A percentile compares a stretch with the other conserved stretches of the same genome.
These are phyloP conservation scores for Calcarius lapponicus DNA, from an alignment of 2,797 vertebrate species.

Conservation along the genomic window DNA sequence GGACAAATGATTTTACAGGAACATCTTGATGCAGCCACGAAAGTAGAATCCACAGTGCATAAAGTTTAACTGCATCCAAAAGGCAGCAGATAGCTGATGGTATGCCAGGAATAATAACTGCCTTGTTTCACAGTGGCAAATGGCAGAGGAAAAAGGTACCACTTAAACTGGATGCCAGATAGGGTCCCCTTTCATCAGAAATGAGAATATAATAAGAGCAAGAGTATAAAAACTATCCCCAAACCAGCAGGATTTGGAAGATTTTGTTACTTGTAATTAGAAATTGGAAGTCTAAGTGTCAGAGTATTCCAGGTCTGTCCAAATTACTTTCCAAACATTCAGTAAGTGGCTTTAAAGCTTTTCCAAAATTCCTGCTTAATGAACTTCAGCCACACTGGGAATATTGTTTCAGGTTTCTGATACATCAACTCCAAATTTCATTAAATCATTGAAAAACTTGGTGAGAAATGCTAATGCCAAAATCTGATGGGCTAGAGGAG, in stretches of 20 bases:
- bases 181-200: background rate
- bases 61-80: slow-evolving; percentile 17
- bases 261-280: background rate
- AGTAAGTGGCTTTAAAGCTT: slow-evolving; percentile 4
- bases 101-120: slow-evolving; percentile 11
- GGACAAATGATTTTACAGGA: slow-evolving; percentile 5
- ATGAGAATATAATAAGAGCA: background rate
- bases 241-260: background rate
- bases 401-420: background rate
- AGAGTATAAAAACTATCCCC: background rate
- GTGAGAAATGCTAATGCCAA: background rate
- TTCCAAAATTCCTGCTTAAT: background rate
- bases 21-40: background rate
- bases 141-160: background rate
- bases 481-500: background rate
- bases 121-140: background rate
- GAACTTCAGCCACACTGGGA: background rate
- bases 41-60: background rate
- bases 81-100: slow-evolving; percentile 1
- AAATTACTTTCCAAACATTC: background rate
- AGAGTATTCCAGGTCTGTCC: background rate
- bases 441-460: background rate
- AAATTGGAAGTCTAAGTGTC: background rate
- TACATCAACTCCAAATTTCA: background rate
- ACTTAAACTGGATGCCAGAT: background rate